Base-by-base conservation (phyloP, 2,888 invertebrate species). In the Drosophila monieri region DNA sequence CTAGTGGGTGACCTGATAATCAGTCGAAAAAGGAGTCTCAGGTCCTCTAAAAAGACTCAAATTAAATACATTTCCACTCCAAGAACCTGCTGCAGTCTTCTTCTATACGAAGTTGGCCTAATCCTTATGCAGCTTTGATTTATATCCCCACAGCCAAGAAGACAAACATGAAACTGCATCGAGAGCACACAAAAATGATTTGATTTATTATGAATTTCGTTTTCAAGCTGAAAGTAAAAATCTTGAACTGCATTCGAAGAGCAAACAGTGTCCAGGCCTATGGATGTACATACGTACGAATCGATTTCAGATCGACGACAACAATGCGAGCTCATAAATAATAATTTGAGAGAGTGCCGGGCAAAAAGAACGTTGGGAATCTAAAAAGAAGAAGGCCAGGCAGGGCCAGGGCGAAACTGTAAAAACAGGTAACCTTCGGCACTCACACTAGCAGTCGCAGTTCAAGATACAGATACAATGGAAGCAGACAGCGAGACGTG, bases 311-410 rank as follows among this genome's bases (percentile, higher is more conserved):
- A 85, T 81, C 81, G 81, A 69, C 85, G 80, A 87, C 81, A 85
- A 85, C 87, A 86, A 85, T 83, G 80, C 79, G 77, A 88, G 67
- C 78, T 85, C 88, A 87, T 87, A 87, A 88, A 87, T 87, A 88
- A 85, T 85, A 85, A 85, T 85, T 87, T 80, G 71, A 71, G 79
- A 52, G 41, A 53, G 57, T 27, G 53, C 48, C 51, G 62, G 37
- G n/a, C 54, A 54, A 43, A 68, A 69, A 54, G 48, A 68, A 69
- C 55, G 55, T 27, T 65, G 76, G 73, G 71, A 61, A 70, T 67
- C 65, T 66, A 72, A 76, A 55, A 76, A 68, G 53, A 53, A 61
- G 64, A 69, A 49, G 60, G 47, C 49, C 51, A 62, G 60, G 23
- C 32, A 23, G 35, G 47, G 32, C 25, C 35, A 27, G 51, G 32